A percentile compares a stretch with the other conserved stretches of the same genome.
Conservation (phyloP, 2,113 vertebrate species). For the Monopterus albus region DNA sequence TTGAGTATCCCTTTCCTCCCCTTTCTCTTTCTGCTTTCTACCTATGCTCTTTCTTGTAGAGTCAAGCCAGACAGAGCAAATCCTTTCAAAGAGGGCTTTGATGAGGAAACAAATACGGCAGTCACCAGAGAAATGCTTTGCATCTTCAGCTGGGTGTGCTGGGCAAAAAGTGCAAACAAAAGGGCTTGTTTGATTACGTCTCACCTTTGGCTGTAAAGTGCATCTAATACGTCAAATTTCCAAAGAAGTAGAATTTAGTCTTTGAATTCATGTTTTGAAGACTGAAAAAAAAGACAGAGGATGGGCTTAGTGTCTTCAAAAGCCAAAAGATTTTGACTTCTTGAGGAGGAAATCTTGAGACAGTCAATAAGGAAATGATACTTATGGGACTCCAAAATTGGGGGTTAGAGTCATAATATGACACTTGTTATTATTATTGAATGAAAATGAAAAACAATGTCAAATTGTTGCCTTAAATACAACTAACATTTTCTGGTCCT, state of each 20-base stretch:
- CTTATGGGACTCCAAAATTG: no score
- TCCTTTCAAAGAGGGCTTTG: slow-evolving; percentile 43
- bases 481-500: no score
- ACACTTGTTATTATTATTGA: no score
- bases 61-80: slow-evolving; percentile 34
- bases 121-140: slow-evolving; percentile 35
- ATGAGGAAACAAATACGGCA: slow-evolving; percentile 52
- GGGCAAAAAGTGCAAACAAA: slow-evolving; percentile 44
- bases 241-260: slow-evolving; percentile 8
- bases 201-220: slow-evolving; percentile 20
- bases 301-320: neutral
- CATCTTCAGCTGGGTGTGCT: slow-evolving; percentile 27
- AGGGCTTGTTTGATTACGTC: slow-evolving; percentile 2
- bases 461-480: no score
- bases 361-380: neutral
- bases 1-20: slow-evolving; percentile 7
- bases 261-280: slow-evolving; percentile 17
- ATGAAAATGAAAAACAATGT: no score
- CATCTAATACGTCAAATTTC: slow-evolving; percentile 34
- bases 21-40: slow-evolving; percentile 9
- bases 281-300: slow-evolving; percentile 12
- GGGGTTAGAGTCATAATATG: no score
- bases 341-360: neutral
- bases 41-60: slow-evolving; percentile 19
- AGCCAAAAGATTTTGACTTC: neutral